Evolutionary conservation across 1,140 invertebrate species (phyloP), one percentile per base, ranked within the genome.

Genomic region (Drosophila elegans): DNA sequence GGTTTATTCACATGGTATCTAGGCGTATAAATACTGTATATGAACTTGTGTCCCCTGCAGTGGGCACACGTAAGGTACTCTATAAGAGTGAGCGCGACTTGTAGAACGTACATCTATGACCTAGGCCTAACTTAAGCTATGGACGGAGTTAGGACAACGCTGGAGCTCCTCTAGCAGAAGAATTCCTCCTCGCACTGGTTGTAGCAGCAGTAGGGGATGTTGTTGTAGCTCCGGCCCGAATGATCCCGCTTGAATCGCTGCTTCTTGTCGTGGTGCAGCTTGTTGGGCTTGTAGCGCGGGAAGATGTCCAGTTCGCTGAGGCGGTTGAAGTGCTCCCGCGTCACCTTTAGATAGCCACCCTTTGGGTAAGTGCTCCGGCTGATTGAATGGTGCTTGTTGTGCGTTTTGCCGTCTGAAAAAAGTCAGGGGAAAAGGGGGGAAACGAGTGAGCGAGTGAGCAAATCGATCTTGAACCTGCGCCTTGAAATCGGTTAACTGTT

Each of bases 291-390:
- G 54, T 91, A 91, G 25, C 78, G 82, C 3, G 90, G 90, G 10
- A 60, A 25, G 3, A 91, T 77, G 34, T 91, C 76, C 55, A 89
- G 49, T 5, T 64, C 60, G 46, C 88, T 85, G 1, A 91, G 76
- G 16, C 56, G 79, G 13, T 75, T 52, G 27, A 73, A 91, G 45
- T 90, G 90, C 13, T 76, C 63, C 46, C 39, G 73, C 57, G 60
- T 90, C 44, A 91, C 90, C 79, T 89, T 91, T 6, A 91, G 56
- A 39, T 91, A 91, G 41, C 90, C 90, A 57, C 90, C 90, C 25
- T 45, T 25, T 13, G 90, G 90, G 59, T 75, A 91, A n/a, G 44
- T 86, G 39, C 90, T 89, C 7, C 86, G 78, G 13, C 69, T 78
- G n/a, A 90, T 48, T 10, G 45, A 68, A 63, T 88, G 78, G 13